Base-by-base conservation (phyloP, 2,797 vertebrate species). In the Enteromius paludinosus region DNA sequence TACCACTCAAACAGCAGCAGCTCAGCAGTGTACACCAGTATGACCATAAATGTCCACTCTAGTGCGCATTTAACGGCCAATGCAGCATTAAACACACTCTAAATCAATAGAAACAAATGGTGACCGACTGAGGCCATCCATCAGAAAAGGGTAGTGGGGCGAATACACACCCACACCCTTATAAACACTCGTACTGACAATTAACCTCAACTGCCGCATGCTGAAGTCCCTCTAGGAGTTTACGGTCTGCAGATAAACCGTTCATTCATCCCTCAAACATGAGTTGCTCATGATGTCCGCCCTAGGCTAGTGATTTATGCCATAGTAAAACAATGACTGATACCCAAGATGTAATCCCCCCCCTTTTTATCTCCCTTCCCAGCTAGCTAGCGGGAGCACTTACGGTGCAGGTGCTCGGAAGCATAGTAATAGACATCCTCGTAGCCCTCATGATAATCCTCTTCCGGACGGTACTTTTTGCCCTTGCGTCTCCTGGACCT, bases 351-450 rank as follows among this genome's bases (percentile, higher is more conserved):
- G 23, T 45, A 23, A 47, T 17, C 25, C 38, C 71, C 43, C 64
- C 5, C n/a, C 7, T 86, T 89, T 84, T 18, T 30, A 45, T 15
- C 41, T 79, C 35, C 47, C 81, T 59, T 33, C 7, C 25, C 8
- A 38, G 6, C 15, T 14, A 52, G 17, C 23, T 25, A 17, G 35
- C 20, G 11, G 33, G 49, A 25, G 78, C 84, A 92, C 96, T 96
- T 92, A 98, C 97, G 97, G 93, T 95, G 94, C 92, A 97, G 96
- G 95, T 97, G 96, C 91, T 98, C 96, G 0, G 96, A 96, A 45
- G 96, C 94, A 28, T 99, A 99, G 93, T 97, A 98, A 93, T 99
- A 99, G 88, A 99, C 97, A 87, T 99, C 98, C 93, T 98, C 98
- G 5, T 99, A 99, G 70, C 98, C 97, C 92, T 99, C 98, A 10